A percentile compares a stretch with the other conserved stretches of the same genome.
Evolutionary conservation across 2,888 invertebrate species (phyloP).

Genomic region (Antitype chi): DNA sequence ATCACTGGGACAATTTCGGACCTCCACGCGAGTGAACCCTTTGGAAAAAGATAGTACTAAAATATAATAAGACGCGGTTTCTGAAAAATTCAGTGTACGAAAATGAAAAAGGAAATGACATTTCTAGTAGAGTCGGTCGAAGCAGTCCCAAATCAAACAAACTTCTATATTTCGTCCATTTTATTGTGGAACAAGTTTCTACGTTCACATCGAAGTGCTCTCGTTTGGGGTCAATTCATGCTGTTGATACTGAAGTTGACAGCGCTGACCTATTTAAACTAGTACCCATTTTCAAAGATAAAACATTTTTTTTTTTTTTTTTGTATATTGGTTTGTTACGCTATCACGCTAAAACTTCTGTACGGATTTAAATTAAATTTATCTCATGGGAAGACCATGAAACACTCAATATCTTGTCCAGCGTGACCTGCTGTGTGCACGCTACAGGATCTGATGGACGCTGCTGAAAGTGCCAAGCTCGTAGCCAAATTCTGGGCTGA

Average conservation of each 20-base stretch:
- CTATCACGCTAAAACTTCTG: too few species aligned
- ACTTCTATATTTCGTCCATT: slow-evolving; percentile 21
- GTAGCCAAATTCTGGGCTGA: too few species aligned
- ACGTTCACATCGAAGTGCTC: slow-evolving; percentile 27
- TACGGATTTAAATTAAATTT: too few species aligned
- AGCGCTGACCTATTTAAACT: background rate
- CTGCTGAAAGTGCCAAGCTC: too few species aligned
- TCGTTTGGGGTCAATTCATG: slow-evolving; percentile 28
- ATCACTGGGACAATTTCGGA: too few species aligned
- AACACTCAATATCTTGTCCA: too few species aligned
- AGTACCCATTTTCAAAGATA: too few species aligned
- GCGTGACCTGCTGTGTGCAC: too few species aligned
- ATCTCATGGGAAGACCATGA: too few species aligned
- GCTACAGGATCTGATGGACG: too few species aligned
- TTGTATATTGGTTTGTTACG: too few species aligned
- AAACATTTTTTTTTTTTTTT: too few species aligned
- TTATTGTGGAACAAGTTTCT: slow-evolving; percentile 30
- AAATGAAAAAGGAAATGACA: slow-evolving; percentile 37
- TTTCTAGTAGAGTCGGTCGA: slow-evolving; percentile 8
- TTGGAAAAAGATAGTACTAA: background rate
- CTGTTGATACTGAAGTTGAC: background rate
- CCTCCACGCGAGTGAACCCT: background rate
- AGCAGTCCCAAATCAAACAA: slow-evolving; percentile 36
- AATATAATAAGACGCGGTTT: background rate
- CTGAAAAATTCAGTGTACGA: slow-evolving; percentile 8